Percentiles rank a stretch among this genome's conserved stretches.
phyloP scores from a whole-genome alignment of 2,797 vertebrate species.

The Peromyscus eremicus region DNA sequence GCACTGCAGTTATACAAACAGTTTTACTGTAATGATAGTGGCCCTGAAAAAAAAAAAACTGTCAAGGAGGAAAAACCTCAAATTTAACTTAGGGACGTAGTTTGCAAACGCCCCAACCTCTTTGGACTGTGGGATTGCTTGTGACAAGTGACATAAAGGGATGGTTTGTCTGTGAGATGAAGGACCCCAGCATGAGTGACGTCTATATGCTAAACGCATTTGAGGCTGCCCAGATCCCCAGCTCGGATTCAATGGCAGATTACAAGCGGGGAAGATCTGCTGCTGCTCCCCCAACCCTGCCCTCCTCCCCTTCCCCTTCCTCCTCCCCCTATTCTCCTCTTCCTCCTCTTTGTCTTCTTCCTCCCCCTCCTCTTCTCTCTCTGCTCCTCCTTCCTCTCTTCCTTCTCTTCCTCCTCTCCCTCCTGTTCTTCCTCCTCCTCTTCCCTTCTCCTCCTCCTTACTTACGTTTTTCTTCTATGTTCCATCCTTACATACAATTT shows the following conservation, averaged over 20 bases:
- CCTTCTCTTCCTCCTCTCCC: background rate
- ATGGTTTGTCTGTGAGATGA: background rate
- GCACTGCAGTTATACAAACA: background rate
- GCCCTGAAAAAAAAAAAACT: background rate
- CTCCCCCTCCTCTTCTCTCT: background rate
- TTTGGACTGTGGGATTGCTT: background rate
- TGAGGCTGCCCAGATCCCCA: background rate
- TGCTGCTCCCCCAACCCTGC: too few species aligned
- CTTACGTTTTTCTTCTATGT: slow-evolving; percentile 63
- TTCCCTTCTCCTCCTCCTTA: background rate
- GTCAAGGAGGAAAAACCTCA: background rate
- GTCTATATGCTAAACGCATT: background rate
- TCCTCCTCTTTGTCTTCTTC: too few species aligned
- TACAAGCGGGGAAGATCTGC: background rate
- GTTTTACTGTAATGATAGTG: slow-evolving; percentile 4
- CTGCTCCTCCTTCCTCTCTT: background rate
- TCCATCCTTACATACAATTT: background rate
- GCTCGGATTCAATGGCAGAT: background rate
- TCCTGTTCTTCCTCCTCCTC: background rate
- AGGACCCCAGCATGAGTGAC: background rate
- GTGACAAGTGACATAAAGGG: background rate
- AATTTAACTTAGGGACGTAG: slow-evolving; percentile 7
- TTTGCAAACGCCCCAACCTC: background rate
- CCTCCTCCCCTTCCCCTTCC: too few species aligned
- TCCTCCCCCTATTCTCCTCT: background rate